A percentile compares a stretch with the other conserved stretches of the same genome.
Conservation (phyloP, 2,888 invertebrate species). For the Elmis aenea region DNA sequence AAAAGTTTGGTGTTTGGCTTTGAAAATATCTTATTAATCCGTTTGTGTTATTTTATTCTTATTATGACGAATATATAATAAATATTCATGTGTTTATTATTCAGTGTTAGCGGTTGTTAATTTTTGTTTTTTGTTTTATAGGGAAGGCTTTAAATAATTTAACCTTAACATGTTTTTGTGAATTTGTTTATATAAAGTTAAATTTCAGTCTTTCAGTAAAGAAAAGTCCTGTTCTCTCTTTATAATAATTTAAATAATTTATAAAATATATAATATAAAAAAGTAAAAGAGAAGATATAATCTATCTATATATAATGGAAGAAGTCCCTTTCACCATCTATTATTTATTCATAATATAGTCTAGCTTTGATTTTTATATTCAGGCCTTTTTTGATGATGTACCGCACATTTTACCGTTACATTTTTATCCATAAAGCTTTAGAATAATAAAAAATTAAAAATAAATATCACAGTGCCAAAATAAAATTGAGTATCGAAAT, state of each 20-base stretch:
- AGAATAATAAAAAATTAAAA: slow-evolving; percentile 17
- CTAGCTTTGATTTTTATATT: slow-evolving; percentile 24
- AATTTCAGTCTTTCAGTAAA: slow-evolving; percentile 39
- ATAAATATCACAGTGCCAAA: slow-evolving; percentile 43
- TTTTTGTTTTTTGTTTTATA: too few relatives aligned
- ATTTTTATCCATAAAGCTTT: slow-evolving; percentile 12
- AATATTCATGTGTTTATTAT: too few relatives aligned
- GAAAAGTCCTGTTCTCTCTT: slow-evolving; percentile 35
- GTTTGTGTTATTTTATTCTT: too few relatives aligned
- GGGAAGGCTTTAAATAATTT: too few relatives aligned
- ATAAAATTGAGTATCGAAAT: slow-evolving; percentile 6
- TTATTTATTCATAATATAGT: slow-evolving; percentile 21
- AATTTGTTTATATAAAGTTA: slow-evolving; percentile 16
- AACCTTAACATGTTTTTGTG: slow-evolving; percentile 8
- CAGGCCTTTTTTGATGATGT: slow-evolving; percentile 15
- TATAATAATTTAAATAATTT: slow-evolving; percentile 28
- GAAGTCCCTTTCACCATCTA: slow-evolving; percentile 30
- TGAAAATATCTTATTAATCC: too few relatives aligned
- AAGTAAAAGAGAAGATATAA: slow-evolving; percentile 22
- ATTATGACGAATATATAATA: too few relatives aligned
- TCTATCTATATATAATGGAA: slow-evolving; percentile 28
- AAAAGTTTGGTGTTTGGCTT: too few relatives aligned
- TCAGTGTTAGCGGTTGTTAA: too few relatives aligned
- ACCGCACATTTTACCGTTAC: slow-evolving; percentile 10
- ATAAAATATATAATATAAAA: slow-evolving; percentile 28